Evolutionary conservation across 53 echinoderm and acorn worm species (phyloP).

Genomic region (Patiria pectinifera): DNA sequence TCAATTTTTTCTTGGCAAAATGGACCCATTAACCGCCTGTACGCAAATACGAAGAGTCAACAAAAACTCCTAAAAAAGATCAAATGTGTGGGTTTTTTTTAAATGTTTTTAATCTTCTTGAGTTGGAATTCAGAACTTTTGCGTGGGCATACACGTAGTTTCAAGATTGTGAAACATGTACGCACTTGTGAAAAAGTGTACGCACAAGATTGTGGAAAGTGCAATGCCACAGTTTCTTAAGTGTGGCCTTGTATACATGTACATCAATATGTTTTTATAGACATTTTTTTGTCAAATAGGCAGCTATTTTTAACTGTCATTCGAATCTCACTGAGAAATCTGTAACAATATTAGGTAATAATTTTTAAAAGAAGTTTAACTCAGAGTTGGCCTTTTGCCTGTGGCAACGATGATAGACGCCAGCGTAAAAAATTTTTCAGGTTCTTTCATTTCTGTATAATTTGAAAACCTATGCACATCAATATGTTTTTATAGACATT

Average conservation of each 20-base stretch:
- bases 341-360: too few species aligned
- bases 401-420: not conserved
- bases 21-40: not conserved
- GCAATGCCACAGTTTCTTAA: too few species aligned
- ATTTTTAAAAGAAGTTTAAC: too few species aligned
- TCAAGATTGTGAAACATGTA: not conserved
- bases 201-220: not conserved
- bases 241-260: too few species aligned
- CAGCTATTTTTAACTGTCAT: too few species aligned
- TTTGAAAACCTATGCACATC: too few species aligned
- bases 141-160: not conserved
- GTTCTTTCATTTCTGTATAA: not conserved
- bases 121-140: not conserved
- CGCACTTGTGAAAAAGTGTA: too few species aligned
- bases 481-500: too few species aligned
- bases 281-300: too few species aligned
- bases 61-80: not conserved
- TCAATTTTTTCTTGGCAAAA: not conserved
- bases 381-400: not conserved
- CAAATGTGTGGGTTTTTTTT: not conserved
- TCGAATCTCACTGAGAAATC: too few species aligned
- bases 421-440: not conserved
- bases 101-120: too few species aligned
- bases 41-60: not conserved
- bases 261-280: too few species aligned